Evolutionary conservation across 2,888 invertebrate species (phyloP).

Genomic region (Lasioglossum figueresi): DNA sequence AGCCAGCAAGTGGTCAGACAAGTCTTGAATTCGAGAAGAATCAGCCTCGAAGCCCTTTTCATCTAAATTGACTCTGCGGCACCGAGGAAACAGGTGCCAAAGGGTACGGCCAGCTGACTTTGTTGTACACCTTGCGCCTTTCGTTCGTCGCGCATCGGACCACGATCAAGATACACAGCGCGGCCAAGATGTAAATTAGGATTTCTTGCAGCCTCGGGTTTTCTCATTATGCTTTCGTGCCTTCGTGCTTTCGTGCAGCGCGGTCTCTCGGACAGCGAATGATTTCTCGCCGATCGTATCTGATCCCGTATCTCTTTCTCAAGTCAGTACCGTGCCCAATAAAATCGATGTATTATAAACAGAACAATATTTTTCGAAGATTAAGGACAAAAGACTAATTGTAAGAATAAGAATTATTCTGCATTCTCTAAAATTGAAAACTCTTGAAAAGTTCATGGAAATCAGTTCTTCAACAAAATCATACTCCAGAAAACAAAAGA

Average conservation of each 20-base stretch:
- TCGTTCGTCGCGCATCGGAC: constrained; percentile 57
- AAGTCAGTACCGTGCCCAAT: background rate
- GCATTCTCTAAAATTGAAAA: background rate
- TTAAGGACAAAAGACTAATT: too few relatives aligned
- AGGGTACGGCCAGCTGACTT: constrained; percentile 76
- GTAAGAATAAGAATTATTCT: too few relatives aligned
- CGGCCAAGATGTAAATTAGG: constrained; percentile 25
- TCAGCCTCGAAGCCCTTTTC: constrained; percentile 28
- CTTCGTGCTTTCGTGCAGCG: background rate
- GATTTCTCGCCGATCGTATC: background rate
- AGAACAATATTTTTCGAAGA: too few relatives aligned
- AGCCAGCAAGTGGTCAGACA: background rate
- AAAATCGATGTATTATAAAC: background rate
- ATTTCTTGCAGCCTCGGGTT: constrained; percentile 15
- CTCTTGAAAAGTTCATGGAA: background rate
- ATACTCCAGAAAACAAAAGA: background rate
- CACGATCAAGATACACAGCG: constrained; percentile 39
- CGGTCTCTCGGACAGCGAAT: background rate
- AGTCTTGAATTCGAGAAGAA: background rate
- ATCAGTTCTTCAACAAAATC: background rate
- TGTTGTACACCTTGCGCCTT: constrained; percentile 75
- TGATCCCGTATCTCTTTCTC: background rate
- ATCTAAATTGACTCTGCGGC: constrained; percentile 28
- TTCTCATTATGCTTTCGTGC: background rate
- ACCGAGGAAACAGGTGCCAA: constrained; percentile 74